phyloP scores from a whole-genome alignment of 2,797 vertebrate species.

The Gadopsis bispinosus region DNA sequence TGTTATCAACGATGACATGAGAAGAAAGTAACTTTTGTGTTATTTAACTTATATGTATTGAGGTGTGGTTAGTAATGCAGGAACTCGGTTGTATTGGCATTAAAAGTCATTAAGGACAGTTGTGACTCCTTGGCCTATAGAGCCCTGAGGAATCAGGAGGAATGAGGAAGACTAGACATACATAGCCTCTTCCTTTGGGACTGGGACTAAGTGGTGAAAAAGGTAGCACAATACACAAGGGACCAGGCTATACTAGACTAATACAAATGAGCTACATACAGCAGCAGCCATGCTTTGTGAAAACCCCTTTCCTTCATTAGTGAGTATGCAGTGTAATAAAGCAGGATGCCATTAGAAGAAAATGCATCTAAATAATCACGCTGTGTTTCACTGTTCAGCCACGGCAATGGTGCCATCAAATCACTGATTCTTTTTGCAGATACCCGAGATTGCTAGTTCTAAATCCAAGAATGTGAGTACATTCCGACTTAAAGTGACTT shows the following conservation, averaged over 20 bases:
- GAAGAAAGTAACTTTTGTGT: background rate
- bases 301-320: constrained; percentile 39
- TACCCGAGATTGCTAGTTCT: constrained; percentile 6
- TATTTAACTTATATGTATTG: background rate
- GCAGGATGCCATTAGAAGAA: constrained; percentile 31
- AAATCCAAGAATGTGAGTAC: background rate
- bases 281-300: constrained; percentile 32
- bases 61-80: constrained; percentile 2
- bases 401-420: background rate
- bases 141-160: constrained; percentile 41
- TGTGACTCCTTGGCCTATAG: constrained; percentile 34
- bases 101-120: constrained; percentile 40
- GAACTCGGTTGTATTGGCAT: constrained; percentile 17
- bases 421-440: constrained; percentile 18
- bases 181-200: constrained; percentile 32
- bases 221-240: constrained; percentile 38
- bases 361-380: constrained; percentile 22
- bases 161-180: constrained; percentile 41
- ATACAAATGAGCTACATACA: constrained; percentile 57
- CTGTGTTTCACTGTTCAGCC: constrained; percentile 19
- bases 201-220: constrained; percentile 49
- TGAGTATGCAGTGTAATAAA: constrained; percentile 39
- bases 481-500: background rate
- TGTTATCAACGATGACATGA: background rate
- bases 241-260: constrained; percentile 46